Percentiles rank a stretch among this genome's conserved stretches.
Conservation (phyloP, 2,113 vertebrate genomes). For the Caranx melampygus region DNA sequence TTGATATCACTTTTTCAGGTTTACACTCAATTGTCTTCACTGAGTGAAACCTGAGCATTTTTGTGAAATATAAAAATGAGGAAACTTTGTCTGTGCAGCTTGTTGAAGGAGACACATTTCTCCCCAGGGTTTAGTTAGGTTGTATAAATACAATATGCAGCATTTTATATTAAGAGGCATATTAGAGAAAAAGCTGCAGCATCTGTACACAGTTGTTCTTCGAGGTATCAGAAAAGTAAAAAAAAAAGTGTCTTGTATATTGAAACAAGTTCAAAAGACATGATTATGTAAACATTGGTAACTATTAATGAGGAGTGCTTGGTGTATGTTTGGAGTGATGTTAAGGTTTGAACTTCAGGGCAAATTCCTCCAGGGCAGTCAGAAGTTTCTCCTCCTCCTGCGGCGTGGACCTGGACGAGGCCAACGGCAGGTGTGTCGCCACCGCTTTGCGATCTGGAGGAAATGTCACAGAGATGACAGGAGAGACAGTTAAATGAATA, state of each 20-base stretch:
- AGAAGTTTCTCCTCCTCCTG: constrained; percentile 84
- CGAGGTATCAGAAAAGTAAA: constrained; percentile 2
- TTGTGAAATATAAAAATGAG: too few relatives aligned
- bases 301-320: constrained; percentile 23
- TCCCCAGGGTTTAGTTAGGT: not conserved
- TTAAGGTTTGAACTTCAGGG: constrained; percentile 82
- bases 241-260: not conserved
- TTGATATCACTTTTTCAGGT: not conserved
- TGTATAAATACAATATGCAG: not conserved
- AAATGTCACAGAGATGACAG: not conserved
- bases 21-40: too few relatives aligned
- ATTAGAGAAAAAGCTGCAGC: not conserved
- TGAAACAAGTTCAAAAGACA: not conserved
- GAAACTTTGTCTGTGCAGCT: not conserved
- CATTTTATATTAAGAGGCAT: not conserved
- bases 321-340: not conserved
- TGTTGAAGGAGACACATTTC: not conserved
- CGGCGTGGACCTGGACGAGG: constrained; percentile 72
- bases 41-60: too few relatives aligned
- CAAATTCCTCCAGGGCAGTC: constrained; percentile 77
- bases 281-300: constrained; percentile 44
- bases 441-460: constrained; percentile 83
- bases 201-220: not conserved
- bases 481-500: not conserved
- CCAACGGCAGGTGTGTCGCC: constrained; percentile 84